Base-by-base conservation (phyloP, 2,888 invertebrate species). In the Orthosia gothica region DNA sequence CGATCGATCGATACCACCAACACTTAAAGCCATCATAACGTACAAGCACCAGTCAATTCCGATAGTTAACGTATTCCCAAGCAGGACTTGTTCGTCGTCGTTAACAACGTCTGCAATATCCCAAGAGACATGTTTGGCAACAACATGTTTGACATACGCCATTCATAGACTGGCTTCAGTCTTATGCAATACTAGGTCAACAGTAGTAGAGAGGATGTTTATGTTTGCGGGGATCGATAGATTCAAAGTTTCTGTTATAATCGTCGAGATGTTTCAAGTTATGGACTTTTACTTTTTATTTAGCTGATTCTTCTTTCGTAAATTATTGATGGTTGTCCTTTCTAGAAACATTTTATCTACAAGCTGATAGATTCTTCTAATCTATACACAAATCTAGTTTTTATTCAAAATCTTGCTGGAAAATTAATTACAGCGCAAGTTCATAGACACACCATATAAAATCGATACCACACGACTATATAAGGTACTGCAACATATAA, bases 21-120 rank as follows among this genome's bases (percentile, higher is more conserved):
- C 70, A 77, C 70, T 81, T 84, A 82, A 77, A 75, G 70, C 59
- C 68, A 84, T 84, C 74, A 73, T 76, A 79, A 71, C 74, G 76
- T 77, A 84, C 79, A 75, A 81, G 79, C 65, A 23, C 59, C 9
- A 84, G 79, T 76, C 76, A 84, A 85, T 78, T 78, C 73, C 73
- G 67, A 79, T 76, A 81, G 79, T 79, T 78, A 83, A 64, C 70
- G 66, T 81, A 87, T 86, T 82, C 81, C 80, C 77, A 72, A 81
- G 72, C 64, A 78, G 78, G 76, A 75, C 77, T 81, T 81, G 86
- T 82, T 73, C 78, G 75, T 74, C 59, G 63, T 79, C 71, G 88
- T 78, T 87, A 82, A 86, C 88, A 87, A 79, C 72, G 81, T 80
- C 77, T 76, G 74, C 69, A 52, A 63, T 76, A 61, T 86, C 86